Conservation (phyloP, 35 echinoderm and acorn worm genomes). For the Eucidaris tribuloides region DNA sequence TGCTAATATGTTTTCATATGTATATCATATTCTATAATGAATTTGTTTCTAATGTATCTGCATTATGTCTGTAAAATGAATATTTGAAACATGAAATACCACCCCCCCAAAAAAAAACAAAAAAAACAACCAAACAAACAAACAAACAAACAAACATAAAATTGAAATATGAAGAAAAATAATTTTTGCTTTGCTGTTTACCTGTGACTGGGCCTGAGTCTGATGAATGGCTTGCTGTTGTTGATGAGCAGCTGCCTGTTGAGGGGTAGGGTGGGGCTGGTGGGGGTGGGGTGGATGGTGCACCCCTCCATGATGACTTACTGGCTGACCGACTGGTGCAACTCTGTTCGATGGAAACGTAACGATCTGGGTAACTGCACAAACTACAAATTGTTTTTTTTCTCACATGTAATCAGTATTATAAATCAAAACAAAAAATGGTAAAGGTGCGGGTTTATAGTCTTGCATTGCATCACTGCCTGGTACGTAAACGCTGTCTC, state of each 20-base stretch:
- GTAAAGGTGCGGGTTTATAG: neutral
- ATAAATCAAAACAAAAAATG: neutral
- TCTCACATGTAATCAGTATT: neutral
- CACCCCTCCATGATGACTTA: constrained; percentile 63
- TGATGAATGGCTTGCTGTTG: constrained; percentile 77
- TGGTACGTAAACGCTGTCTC: neutral
- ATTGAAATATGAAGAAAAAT: too few relatives aligned
- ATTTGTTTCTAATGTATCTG: neutral
- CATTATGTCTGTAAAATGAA: neutral
- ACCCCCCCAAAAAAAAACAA: neutral
- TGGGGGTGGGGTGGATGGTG: constrained; percentile 52
- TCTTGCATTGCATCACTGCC: neutral
- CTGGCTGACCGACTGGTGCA: constrained; percentile 51
- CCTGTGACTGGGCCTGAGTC: constrained; percentile 70
- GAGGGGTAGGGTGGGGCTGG: neutral
- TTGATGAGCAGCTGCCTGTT: constrained; percentile 28
- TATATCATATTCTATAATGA: neutral
- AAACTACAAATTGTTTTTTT: too few relatives aligned
- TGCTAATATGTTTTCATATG: neutral
- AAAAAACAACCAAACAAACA: too few relatives aligned
- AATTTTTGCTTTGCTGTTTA: constrained; percentile 2
- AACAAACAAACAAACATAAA: too few relatives aligned
- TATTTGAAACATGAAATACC: neutral
- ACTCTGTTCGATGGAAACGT: constrained; percentile 9
- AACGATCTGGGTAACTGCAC: neutral